Percentiles rank a stretch among this genome's conserved stretches.
Conservation (phyloP, 2,113 vertebrate species). For the Menidia beryllina region DNA sequence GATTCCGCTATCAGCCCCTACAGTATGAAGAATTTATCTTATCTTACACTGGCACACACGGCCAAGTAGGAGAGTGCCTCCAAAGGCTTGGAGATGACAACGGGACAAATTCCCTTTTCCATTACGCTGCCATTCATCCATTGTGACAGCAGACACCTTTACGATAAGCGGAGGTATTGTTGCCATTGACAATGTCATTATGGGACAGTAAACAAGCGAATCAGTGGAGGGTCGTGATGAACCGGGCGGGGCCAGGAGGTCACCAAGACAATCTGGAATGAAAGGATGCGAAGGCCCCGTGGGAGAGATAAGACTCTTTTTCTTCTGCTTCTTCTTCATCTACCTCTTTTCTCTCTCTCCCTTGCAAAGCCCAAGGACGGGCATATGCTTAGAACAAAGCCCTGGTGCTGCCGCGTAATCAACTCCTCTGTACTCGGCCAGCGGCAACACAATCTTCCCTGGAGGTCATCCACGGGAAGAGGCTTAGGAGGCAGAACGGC, state of each 20-base stretch:
- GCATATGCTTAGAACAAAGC: conserved; percentile 70
- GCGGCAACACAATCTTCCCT: conserved; percentile 63
- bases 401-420: conserved; percentile 56
- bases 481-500: conserved; percentile 53
- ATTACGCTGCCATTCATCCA: conserved; percentile 61
- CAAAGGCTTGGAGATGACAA: conserved; percentile 59
- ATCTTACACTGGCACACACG: conserved; percentile 61
- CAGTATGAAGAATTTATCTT: conserved; percentile 79
- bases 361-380: conserved; percentile 71
- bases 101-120: conserved; percentile 62
- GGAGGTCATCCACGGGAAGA: conserved; percentile 63
- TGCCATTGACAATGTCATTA: conserved; percentile 73
- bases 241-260: conserved; percentile 54
- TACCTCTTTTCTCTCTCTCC: conserved; percentile 21
- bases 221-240: conserved; percentile 48
- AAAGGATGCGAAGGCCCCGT: conserved; percentile 57
- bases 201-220: conserved; percentile 69
- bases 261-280: conserved; percentile 69
- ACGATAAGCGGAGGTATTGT: conserved; percentile 69
- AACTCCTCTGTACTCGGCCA: conserved; percentile 66
- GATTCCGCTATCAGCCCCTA: conserved; percentile 75
- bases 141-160: conserved; percentile 61
- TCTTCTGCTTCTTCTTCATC: conserved; percentile 40
- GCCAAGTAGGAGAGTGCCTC: conserved; percentile 51
- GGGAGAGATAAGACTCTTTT: conserved; percentile 67